Evolutionary conservation across 1,140 invertebrate genomes (phyloP).

Genomic region (Formica exsecta): DNA sequence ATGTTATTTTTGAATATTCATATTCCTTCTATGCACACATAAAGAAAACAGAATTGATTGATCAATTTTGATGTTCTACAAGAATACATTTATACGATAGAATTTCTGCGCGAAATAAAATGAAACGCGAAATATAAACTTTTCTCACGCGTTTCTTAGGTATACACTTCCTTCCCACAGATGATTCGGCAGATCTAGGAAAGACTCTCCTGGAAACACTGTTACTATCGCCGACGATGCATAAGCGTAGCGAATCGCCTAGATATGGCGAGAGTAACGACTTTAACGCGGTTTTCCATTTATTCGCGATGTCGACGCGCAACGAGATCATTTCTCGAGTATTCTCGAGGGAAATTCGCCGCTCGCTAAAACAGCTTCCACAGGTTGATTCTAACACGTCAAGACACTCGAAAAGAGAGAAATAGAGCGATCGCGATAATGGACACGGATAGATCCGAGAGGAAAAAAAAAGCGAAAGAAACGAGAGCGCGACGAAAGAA

Average conservation of each 20-base stretch:
- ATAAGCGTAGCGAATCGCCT: constrained; percentile 39
- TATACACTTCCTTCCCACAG: constrained; percentile 23
- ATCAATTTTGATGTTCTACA: neutral
- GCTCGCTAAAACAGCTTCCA: neutral
- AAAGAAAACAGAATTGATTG: neutral
- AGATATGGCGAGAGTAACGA: neutral
- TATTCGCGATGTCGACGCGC: constrained; percentile 21
- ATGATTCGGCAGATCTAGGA: constrained; percentile 47
- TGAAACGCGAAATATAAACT: neutral
- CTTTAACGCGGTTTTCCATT: constrained; percentile 34
- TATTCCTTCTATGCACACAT: no score
- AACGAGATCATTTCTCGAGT: constrained; percentile 48
- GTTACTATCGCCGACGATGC: constrained; percentile 33
- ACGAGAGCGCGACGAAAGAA: constrained; percentile 27
- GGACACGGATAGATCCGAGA: neutral
- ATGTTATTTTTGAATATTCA: constrained; percentile 21
- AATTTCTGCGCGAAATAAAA: neutral
- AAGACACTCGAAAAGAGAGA: neutral
- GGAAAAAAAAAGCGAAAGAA: neutral
- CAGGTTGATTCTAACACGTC: constrained; percentile 28
- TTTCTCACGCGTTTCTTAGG: constrained; percentile 28
- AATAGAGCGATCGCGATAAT: constrained; percentile 22
- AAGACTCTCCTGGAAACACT: constrained; percentile 32
- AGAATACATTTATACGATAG: no score
- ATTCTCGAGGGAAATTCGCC: constrained; percentile 54